These are phyloP conservation scores for Oreochromis mossambicus DNA, from an alignment of 2,797 vertebrate species.

Conservation along the genomic window DNA sequence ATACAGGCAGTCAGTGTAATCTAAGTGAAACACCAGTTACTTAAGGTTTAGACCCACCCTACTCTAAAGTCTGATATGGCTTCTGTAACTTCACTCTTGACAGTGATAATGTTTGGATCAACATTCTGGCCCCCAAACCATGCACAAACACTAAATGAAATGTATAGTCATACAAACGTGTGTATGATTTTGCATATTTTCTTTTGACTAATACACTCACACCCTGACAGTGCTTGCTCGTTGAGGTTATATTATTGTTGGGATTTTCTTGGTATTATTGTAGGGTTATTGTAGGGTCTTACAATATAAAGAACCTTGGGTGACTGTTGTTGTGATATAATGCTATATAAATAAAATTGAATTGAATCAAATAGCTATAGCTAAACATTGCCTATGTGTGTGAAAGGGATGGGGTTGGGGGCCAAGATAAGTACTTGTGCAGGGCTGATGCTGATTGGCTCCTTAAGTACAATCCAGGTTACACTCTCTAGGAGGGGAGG, in stretches of 20 bases:
- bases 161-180: neutral
- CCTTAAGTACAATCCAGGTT: constrained; percentile 92
- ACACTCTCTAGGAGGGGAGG: constrained; percentile 93
- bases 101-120: neutral
- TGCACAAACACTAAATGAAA: neutral
- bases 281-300: neutral
- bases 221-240: neutral
- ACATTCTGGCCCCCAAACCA: neutral
- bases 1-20: constrained; percentile 47
- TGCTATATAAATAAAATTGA: neutral
- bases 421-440: constrained; percentile 77
- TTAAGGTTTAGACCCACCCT: constrained; percentile 20
- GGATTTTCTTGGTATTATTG: neutral
- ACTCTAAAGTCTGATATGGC: neutral
- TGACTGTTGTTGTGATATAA: neutral
- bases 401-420: neutral
- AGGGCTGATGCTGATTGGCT: constrained; percentile 85
- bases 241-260: neutral
- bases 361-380: neutral
- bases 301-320: neutral
- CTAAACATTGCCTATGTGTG: neutral
- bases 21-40: constrained; percentile 20
- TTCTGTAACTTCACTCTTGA: neutral
- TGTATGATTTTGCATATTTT: neutral
- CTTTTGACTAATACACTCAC: neutral